Conservation (phyloP, 2,113 vertebrate genomes). For the Platysternon megacephalum region DNA sequence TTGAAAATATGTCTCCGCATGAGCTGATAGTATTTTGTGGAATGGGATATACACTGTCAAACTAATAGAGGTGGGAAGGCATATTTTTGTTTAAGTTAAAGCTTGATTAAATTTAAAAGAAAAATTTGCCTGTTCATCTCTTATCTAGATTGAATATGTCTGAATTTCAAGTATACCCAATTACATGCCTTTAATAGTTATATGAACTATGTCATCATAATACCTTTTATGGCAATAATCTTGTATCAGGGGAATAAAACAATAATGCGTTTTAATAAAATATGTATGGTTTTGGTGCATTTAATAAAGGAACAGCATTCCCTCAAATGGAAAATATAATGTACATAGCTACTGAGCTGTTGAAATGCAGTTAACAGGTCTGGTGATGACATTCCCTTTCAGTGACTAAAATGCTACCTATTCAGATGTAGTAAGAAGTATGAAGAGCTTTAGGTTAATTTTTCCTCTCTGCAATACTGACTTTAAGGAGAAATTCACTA, state of each 20-base stretch:
- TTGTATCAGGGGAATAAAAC: constrained; percentile 37
- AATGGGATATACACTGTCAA: background rate
- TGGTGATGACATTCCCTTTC: constrained; percentile 30
- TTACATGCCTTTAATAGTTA: background rate
- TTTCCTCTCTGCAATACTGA: background rate
- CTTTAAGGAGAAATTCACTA: background rate
- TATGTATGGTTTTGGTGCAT: constrained; percentile 6
- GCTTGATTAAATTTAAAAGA: background rate
- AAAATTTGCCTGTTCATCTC: background rate
- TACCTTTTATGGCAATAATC: constrained; percentile 2
- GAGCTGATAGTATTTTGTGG: fast-evolving
- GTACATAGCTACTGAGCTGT: background rate
- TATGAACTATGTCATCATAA: constrained; percentile 5
- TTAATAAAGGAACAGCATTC: constrained; percentile 55
- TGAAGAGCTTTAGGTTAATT: constrained; percentile 8
- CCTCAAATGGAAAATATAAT: constrained; percentile 45
- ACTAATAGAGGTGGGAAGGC: background rate
- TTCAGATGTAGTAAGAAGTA: constrained; percentile 8
- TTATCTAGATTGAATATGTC: background rate
- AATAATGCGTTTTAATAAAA: constrained; percentile 25
- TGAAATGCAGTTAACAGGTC: constrained; percentile 3
- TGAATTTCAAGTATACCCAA: background rate
- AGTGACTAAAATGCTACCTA: background rate
- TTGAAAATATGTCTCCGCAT: background rate
- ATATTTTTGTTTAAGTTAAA: background rate